phyloP scores from a whole-genome alignment of 2,113 vertebrate species.

The Cyprinus carpio region DNA sequence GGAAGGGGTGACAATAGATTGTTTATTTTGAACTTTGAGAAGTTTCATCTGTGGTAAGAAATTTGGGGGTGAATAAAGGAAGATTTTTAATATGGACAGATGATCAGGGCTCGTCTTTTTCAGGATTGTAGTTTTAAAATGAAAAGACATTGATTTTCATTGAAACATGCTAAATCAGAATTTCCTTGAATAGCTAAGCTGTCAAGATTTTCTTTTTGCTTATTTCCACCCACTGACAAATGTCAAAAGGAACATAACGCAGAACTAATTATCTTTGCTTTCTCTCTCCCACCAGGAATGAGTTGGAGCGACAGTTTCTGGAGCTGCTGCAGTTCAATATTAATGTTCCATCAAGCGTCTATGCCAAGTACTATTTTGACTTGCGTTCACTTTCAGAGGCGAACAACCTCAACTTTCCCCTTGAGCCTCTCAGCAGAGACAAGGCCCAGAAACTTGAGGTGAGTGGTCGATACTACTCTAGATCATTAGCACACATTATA shows the following conservation, averaged over 20 bases:
- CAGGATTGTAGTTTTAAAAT: background rate
- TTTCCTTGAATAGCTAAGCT: background rate
- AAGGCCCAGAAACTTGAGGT: conserved; percentile 97
- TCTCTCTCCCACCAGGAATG: conserved; percentile 81
- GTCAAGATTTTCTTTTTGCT: background rate
- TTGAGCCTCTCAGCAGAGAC: conserved; percentile 95
- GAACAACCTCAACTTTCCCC: conserved; percentile 94
- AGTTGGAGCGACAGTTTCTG: conserved; percentile 95
- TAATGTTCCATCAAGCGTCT: conserved; percentile 98
- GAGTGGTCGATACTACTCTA: conserved; percentile 52
- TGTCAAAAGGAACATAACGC: background rate
- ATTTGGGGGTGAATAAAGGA: background rate
- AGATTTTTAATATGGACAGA: background rate
- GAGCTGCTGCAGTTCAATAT: conserved; percentile 99
- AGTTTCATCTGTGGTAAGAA: background rate
- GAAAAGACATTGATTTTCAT: background rate
- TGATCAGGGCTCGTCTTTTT: background rate
- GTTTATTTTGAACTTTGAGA: background rate
- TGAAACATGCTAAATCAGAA: background rate
- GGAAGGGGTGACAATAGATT: background rate
- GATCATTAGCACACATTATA: background rate
- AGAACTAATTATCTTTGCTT: conserved; percentile 15
- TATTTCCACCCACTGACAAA: conserved; percentile 13
- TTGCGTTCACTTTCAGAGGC: conserved; percentile 95
- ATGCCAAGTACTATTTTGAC: conserved; percentile 99